phyloP scores from a whole-genome alignment of 2,888 invertebrate genomes.

The Thysanoteuthis rhombus region DNA sequence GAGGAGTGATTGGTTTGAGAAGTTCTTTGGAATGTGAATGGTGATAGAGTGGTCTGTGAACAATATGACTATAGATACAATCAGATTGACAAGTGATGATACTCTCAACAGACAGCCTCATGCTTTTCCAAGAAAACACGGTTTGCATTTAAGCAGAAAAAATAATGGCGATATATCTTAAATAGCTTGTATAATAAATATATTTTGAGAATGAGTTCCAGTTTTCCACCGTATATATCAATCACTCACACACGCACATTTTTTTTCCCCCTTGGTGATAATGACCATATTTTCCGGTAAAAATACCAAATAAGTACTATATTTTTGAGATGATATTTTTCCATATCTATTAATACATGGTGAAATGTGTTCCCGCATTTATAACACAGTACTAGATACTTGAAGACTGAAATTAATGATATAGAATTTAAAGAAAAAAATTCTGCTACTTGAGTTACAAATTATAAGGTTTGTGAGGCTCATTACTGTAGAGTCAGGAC shows the following conservation, averaged over 20 bases:
- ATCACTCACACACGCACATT: neutral
- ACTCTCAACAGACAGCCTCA: neutral
- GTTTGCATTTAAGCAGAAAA: neutral
- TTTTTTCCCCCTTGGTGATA: neutral
- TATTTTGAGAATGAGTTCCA: neutral
- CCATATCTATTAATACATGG: no score
- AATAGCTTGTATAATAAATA: neutral
- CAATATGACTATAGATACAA: neutral
- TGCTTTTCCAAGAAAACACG: neutral
- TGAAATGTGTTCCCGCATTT: no score
- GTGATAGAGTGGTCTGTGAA: neutral
- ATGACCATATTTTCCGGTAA: neutral
- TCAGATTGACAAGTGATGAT: neutral
- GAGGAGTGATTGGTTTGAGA: neutral
- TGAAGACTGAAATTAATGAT: no score
- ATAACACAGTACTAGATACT: no score
- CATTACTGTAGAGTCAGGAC: no score
- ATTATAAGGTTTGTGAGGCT: no score
- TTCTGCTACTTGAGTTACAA: no score
- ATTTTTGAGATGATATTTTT: no score
- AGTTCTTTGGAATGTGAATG: neutral
- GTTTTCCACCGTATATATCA: neutral
- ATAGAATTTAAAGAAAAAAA: no score
- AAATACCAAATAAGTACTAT: neutral
- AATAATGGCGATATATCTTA: neutral